A percentile compares a stretch with the other conserved stretches of the same genome.
phyloP scores from a whole-genome alignment of 1,140 invertebrate species.

The Brachionus plicatilis region DNA sequence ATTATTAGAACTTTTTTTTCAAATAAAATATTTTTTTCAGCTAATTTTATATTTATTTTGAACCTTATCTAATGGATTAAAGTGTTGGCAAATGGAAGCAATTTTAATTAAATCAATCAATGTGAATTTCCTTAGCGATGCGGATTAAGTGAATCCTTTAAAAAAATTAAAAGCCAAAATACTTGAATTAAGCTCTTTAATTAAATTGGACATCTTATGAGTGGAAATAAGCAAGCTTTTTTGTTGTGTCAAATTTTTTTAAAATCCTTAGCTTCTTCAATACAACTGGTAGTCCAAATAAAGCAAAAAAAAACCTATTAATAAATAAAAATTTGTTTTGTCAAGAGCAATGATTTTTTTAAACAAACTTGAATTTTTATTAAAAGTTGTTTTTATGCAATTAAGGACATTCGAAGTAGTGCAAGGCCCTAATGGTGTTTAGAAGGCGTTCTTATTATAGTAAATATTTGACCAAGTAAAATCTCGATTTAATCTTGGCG shows the following conservation, averaged over 20 bases:
- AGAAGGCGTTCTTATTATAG: neutral
- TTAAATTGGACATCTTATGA: neutral
- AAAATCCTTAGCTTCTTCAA: neutral
- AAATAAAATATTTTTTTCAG: no score
- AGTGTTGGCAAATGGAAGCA: neutral
- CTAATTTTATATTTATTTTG: no score
- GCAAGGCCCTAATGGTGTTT: neutral
- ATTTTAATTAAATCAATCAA: neutral
- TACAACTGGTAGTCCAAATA: neutral
- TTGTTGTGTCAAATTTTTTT: neutral
- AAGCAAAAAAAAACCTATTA: neutral
- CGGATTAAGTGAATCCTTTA: neutral
- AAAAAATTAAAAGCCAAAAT: neutral
- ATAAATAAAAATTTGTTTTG: neutral
- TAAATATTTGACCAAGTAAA: neutral
- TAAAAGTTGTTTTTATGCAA: neutral
- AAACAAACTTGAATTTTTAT: neutral
- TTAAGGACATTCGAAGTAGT: neutral
- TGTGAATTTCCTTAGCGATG: neutral
- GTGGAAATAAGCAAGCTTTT: neutral
- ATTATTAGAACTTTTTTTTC: no score
- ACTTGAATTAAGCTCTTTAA: neutral
- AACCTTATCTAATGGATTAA: neutral
- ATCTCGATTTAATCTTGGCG: neutral
- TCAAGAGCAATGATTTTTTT: neutral